Evolutionary conservation across 2,888 invertebrate genomes (phyloP).

Genomic region (Scaptomyza caliginosa): DNA sequence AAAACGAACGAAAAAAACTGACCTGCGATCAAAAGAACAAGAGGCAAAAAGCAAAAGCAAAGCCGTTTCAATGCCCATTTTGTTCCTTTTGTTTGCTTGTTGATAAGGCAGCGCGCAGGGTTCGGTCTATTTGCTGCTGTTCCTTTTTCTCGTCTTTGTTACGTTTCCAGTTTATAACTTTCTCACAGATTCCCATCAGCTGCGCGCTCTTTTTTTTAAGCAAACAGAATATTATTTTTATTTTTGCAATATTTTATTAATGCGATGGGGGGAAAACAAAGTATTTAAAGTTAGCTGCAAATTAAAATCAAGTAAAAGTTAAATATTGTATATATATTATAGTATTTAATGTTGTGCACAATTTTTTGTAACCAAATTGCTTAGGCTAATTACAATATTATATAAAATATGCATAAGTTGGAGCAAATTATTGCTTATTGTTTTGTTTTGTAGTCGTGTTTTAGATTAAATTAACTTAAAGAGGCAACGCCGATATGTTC

Average conservation of each 20-base stretch:
- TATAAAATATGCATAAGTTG: conserved; percentile 28
- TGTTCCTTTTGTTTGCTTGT: conserved; percentile 22
- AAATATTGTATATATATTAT: conserved; percentile 22
- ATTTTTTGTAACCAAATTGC: conserved; percentile 32
- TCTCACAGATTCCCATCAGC: conserved; percentile 37
- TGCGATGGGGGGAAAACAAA: background rate
- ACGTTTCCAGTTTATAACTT: conserved; percentile 38
- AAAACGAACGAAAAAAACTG: conserved; percentile 49
- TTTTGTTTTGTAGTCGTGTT: background rate
- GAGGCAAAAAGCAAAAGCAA: conserved; percentile 9
- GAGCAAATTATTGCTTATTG: conserved; percentile 9
- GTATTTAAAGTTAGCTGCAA: background rate
- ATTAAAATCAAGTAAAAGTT: background rate
- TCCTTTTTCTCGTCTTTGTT: background rate
- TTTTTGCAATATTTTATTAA: conserved; percentile 27
- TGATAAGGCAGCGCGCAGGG: conserved; percentile 38
- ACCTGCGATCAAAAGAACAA: conserved; percentile 71
- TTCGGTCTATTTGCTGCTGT: conserved; percentile 16
- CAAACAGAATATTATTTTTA: conserved; percentile 15
- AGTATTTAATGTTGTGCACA: conserved; percentile 45
- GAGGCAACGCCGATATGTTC: conserved; percentile 78
- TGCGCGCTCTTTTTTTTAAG: conserved; percentile 11
- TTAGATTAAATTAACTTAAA: conserved; percentile 31
- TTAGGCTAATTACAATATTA: conserved; percentile 39
- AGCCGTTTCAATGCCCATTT: conserved; percentile 16